Base-by-base conservation (phyloP, 2,888 invertebrate genomes). In the Synergus laeviventris region DNA sequence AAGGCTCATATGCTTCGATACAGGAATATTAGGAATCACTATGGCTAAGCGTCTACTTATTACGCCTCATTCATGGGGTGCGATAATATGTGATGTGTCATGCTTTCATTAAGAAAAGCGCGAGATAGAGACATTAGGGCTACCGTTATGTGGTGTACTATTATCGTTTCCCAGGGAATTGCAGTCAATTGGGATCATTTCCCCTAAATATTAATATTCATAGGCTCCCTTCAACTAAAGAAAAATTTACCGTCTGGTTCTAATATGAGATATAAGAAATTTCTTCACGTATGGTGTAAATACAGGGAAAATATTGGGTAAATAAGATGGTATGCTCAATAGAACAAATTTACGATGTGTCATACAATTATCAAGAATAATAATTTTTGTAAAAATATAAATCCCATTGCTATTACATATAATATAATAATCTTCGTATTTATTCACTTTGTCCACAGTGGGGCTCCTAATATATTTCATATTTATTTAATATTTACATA, bases 31-130 rank as follows among this genome's bases (percentile, higher is more conserved):
- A 82, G 79, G 49, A 79, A 76, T 80, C 66, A 75, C 75, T 78
- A 76, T 75, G 80, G 76, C 79, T 82, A 83, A 82, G 81, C 78
- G 81, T 73, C 76, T 70, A 76, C 75, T 78, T 77, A 76, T 82
- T 81, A 79, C 76, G 79, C 79, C 75, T 79, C 81, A 81, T 81
- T 81, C 79, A 81, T 83, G 74, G 81, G 82, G 83, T 70, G 78
- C 73, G 80, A 84, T 84, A 70, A 70, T 49, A 70, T 70, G 49
- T 49, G 49, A 70, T 70, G 31, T 70, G 70, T 70, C 70, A 70
- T 70, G 70, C 70, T 70, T 70, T 70, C 70, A 70, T 70, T 70
- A 70, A 70, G 70, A 70, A 36, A 70, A 49, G 21, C 70, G 36
- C 70, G 70, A 42, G 42, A 66, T 66, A 66, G 42, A 66, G 66